These are phyloP conservation scores for Cotesia chilonis DNA, from an alignment of 1,140 invertebrate species.

Conservation along the genomic window DNA sequence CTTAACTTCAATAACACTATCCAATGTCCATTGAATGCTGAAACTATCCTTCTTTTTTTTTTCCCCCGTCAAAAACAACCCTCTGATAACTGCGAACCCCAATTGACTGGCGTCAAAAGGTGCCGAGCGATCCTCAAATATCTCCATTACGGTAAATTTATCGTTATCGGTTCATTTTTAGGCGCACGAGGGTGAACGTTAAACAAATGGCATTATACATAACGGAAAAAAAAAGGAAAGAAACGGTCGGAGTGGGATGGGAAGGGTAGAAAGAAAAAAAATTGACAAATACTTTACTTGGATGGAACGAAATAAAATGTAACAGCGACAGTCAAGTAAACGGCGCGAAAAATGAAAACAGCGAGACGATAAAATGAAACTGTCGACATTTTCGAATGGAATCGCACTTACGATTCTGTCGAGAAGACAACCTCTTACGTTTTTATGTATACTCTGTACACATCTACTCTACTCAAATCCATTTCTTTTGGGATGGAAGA, in stretches of 20 bases:
- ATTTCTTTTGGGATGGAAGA: no score
- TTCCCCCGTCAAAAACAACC: slow-evolving; percentile 6
- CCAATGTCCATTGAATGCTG: slow-evolving; percentile 26
- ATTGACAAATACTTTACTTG: background rate
- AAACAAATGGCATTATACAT: no score
- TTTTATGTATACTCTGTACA: slow-evolving; percentile 6
- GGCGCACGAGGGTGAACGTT: slow-evolving; percentile 6
- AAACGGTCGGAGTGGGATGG: background rate
- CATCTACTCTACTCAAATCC: no score
- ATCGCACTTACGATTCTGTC: slow-evolving; percentile 15
- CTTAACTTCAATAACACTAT: slow-evolving; percentile 1
- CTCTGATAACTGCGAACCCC: slow-evolving; percentile 14
- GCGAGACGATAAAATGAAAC: slow-evolving; percentile 52
- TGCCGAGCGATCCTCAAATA: background rate
- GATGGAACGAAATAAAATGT: slow-evolving; percentile 27
- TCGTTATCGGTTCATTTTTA: background rate
- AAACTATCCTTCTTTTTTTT: slow-evolving; percentile 19
- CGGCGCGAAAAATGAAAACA: slow-evolving; percentile 23
- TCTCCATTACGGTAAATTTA: slow-evolving; percentile 11
- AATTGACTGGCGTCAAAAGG: background rate
- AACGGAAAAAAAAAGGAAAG: slow-evolving; percentile 1
- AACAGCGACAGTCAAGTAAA: slow-evolving; percentile 20
- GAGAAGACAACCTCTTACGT: slow-evolving; percentile 6
- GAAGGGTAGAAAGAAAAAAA: slow-evolving; percentile 17
- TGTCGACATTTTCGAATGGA: slow-evolving; percentile 49